phyloP scores from a whole-genome alignment of 1,140 invertebrate species.

The Telenomus remus region DNA sequence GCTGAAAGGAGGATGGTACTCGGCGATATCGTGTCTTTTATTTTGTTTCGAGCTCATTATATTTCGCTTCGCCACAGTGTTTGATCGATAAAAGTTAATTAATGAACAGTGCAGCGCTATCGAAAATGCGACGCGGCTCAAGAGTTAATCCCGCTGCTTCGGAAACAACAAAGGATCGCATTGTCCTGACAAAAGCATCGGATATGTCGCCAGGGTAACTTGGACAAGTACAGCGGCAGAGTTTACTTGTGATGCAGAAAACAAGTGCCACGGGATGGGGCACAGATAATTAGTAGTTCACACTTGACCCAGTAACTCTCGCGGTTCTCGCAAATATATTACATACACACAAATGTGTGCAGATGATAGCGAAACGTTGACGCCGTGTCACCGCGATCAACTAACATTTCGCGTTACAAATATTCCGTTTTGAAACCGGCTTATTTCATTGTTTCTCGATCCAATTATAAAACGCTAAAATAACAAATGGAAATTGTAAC shows the following conservation, averaged over 20 bases:
- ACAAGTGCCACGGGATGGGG: conserved; percentile 57
- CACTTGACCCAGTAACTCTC: conserved; percentile 63
- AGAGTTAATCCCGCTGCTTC: conserved; percentile 36
- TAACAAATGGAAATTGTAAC: too few relatives aligned
- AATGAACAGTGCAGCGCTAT: conserved; percentile 29
- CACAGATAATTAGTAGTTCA: conserved; percentile 64
- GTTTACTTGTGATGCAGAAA: conserved; percentile 63
- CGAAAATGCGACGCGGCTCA: conserved; percentile 18
- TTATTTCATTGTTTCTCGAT: too few relatives aligned
- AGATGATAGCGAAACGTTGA: conserved; percentile 25
- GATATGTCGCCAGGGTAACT: conserved; percentile 41
- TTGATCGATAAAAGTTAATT: conserved; percentile 54
- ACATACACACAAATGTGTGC: conserved; percentile 36
- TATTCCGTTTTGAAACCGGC: too few relatives aligned
- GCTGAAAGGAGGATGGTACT: too few relatives aligned
- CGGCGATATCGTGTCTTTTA: too few relatives aligned
- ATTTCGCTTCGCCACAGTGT: conserved; percentile 15
- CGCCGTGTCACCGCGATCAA: conserved; percentile 16
- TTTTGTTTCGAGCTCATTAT: conserved; percentile 31
- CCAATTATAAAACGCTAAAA: too few relatives aligned
- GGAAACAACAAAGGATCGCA: conserved; percentile 50
- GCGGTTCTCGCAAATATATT: conserved; percentile 43
- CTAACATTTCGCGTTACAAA: background rate
- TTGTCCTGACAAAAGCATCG: conserved; percentile 46
- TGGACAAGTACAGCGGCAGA: conserved; percentile 56